A percentile compares a stretch with the other conserved stretches of the same genome.
Conservation (phyloP, 1,140 invertebrate species). For the Aporrectodea caliginosa region DNA sequence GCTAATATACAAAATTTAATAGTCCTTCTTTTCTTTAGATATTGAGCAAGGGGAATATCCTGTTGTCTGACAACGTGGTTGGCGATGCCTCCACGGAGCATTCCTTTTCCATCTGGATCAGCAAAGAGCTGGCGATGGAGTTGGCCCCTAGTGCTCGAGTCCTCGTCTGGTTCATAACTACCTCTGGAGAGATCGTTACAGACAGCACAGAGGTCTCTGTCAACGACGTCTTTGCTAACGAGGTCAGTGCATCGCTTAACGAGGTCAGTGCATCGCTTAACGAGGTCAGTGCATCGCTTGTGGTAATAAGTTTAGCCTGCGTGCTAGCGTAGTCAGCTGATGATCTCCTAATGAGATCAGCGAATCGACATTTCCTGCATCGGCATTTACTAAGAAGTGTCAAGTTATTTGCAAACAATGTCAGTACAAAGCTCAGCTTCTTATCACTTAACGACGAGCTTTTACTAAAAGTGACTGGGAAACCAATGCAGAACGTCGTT, state of each 20-base stretch:
- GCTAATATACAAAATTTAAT: too few species aligned
- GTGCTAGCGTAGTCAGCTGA: too few species aligned
- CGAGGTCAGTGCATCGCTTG: neutral
- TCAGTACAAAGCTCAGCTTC: too few species aligned
- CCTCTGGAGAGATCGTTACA: slow-evolving; percentile 73
- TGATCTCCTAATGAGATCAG: too few species aligned
- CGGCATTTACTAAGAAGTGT: too few species aligned
- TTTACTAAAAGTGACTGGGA: too few species aligned
- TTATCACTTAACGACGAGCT: too few species aligned
- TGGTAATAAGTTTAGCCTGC: too few species aligned
- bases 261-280: neutral
- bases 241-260: neutral
- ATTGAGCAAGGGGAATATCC: neutral
- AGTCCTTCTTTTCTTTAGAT: too few species aligned
- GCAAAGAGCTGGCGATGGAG: slow-evolving; percentile 56
- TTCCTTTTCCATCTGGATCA: neutral
- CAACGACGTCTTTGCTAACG: slow-evolving; percentile 11
- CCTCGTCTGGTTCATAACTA: slow-evolving; percentile 68
- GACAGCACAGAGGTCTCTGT: slow-evolving; percentile 62
- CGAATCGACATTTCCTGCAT: too few species aligned
- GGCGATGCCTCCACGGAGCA: neutral
- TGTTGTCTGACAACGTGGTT: neutral
- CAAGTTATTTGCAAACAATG: too few species aligned
- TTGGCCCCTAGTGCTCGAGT: slow-evolving; percentile 81
- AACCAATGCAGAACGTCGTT: too few species aligned